Conservation (phyloP, 2,113 vertebrate genomes). For the Hippocampus guttulatus region DNA sequence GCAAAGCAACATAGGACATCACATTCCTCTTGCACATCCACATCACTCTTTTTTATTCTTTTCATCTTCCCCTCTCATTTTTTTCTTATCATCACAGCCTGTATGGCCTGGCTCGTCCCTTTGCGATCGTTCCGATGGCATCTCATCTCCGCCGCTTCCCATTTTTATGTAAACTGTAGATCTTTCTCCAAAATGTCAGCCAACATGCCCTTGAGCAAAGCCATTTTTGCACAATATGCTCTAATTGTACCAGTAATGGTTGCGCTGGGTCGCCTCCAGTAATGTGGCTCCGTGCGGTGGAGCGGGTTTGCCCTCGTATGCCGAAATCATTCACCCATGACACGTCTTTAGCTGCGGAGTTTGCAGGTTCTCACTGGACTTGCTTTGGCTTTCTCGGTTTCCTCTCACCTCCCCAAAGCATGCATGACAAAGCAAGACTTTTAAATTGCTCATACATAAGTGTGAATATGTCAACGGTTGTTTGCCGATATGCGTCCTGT, state of each 20-base stretch:
- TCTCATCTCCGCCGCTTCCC: conserved; percentile 3
- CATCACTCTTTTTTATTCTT: conserved; percentile 6
- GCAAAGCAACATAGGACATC: conserved; percentile 13
- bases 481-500: background rate
- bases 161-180: conserved; percentile 36
- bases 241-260: conserved; percentile 48
- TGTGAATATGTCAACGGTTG: background rate
- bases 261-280: conserved; percentile 29
- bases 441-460: background rate
- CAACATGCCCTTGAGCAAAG: conserved; percentile 46
- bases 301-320: conserved; percentile 11
- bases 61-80: conserved; percentile 13
- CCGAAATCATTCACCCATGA: background rate
- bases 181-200: conserved; percentile 25
- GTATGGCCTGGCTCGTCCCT: conserved; percentile 13
- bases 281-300: conserved; percentile 8
- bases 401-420: background rate
- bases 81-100: conserved; percentile 7
- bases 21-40: background rate
- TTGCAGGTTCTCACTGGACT: background rate
- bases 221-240: conserved; percentile 44
- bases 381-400: background rate
- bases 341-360: background rate
- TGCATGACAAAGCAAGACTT: background rate
- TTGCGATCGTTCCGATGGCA: conserved; percentile 8